Conservation (phyloP, 2,797 vertebrate genomes). For the Dendrocincla tyrannina region DNA sequence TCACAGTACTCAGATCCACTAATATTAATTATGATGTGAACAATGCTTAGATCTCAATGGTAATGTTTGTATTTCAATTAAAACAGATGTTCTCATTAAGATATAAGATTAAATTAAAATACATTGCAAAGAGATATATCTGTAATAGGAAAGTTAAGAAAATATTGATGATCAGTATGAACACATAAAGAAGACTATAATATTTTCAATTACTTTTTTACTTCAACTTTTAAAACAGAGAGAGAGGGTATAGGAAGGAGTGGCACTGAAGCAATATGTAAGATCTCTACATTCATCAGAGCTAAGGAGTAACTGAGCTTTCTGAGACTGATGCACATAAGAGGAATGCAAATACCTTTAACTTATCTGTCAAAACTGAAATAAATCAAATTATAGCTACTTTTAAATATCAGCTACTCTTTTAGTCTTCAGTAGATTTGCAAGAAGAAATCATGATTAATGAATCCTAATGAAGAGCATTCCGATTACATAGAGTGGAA, state of each 20-base stretch:
- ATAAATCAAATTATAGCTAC: not conserved
- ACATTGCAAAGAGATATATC: not conserved
- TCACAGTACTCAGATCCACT: not conserved
- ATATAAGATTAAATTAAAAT: not conserved
- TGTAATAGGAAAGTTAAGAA: not conserved
- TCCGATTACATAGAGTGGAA: not conserved
- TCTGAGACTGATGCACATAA: not conserved
- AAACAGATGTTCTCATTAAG: not conserved
- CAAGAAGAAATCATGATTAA: not conserved
- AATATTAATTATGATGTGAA: not conserved
- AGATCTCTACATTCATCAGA: not conserved
- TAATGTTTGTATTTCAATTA: not conserved
- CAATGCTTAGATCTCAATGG: not conserved
- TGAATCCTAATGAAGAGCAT: not conserved
- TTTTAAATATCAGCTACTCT: not conserved
- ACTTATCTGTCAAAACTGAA: not conserved
- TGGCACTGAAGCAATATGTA: not conserved
- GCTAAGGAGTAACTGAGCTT: not conserved
- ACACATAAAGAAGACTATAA: not conserved
- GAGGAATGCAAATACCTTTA: not conserved
- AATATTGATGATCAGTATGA: not conserved
- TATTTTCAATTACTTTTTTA: not conserved
- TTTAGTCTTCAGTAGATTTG: not conserved
- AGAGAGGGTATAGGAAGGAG: not conserved
- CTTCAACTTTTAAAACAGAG: not conserved